phyloP scores from a whole-genome alignment of 2,113 vertebrate species.

The Sapayoa aenigma region DNA sequence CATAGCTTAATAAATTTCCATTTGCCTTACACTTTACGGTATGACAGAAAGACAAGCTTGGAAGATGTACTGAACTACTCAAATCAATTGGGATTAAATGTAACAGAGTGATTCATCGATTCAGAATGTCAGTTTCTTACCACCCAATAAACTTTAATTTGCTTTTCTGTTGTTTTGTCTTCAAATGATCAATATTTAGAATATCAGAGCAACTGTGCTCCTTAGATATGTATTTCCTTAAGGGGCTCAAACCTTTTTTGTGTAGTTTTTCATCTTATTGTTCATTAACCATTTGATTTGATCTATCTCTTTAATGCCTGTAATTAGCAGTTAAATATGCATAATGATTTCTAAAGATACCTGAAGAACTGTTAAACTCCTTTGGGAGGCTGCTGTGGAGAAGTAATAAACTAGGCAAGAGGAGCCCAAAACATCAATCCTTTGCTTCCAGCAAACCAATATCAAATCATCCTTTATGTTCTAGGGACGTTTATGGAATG shows the following conservation, averaged over 20 bases:
- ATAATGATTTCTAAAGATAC: not conserved
- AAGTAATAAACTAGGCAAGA: not conserved
- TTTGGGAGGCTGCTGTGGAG: not conserved
- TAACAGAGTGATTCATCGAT: slow-evolving; percentile 38
- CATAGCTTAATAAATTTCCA: slow-evolving; percentile 59
- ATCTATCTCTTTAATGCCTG: not conserved
- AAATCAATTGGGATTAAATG: slow-evolving; percentile 41
- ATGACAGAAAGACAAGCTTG: slow-evolving; percentile 4
- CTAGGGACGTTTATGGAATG: not conserved
- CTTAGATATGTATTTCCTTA: not conserved
- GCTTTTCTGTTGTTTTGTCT: slow-evolving; percentile 40
- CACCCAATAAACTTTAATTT: slow-evolving; percentile 54
- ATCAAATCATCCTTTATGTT: not conserved
- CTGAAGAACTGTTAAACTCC: not conserved
- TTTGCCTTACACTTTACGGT: not conserved
- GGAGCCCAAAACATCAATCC: not conserved
- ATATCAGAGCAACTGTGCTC: not conserved
- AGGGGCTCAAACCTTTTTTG: not conserved
- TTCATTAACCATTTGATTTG: not conserved
- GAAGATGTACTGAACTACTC: slow-evolving; percentile 22
- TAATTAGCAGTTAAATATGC: not conserved
- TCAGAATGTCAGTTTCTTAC: not conserved
- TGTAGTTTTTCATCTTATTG: not conserved
- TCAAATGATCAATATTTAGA: slow-evolving; percentile 41
- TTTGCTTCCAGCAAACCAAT: not conserved